These are phyloP conservation scores for Sphenodon punctatus DNA, from an alignment of 2,797 vertebrate species.

Conservation along the genomic window DNA sequence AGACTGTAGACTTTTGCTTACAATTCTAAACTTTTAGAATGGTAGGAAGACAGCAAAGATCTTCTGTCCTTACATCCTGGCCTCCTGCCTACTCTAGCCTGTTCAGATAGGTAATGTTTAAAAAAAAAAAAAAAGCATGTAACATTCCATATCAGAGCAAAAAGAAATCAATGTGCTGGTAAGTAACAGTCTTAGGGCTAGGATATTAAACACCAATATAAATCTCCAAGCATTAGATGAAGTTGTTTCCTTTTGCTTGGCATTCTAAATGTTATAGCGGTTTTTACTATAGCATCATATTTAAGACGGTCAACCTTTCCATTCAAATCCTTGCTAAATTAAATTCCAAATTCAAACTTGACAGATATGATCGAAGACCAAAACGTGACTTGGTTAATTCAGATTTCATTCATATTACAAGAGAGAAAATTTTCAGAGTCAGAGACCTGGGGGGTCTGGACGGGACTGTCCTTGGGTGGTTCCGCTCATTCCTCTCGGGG, in stretches of 20 bases:
- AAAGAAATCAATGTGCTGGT: neutral
- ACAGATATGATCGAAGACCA: neutral
- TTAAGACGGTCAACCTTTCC: neutral
- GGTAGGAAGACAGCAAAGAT: fast-evolving
- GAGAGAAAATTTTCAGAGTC: neutral
- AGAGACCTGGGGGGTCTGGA: no score
- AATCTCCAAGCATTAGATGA: neutral
- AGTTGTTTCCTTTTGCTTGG: neutral
- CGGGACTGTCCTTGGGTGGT: no score
- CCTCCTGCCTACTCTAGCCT: neutral
- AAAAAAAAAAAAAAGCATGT: neutral
- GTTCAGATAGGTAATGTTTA: fast-evolving
- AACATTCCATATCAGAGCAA: neutral
- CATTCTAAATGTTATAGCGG: neutral
- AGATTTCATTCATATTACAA: neutral
- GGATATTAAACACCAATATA: neutral
- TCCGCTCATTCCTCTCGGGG: no score
- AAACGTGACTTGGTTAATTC: neutral
- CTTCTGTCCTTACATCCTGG: neutral
- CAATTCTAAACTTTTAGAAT: no score
- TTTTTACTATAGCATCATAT: neutral
- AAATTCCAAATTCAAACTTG: neutral
- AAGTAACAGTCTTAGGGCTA: neutral
- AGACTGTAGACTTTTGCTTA: no score
- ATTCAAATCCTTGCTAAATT: neutral